Evolutionary conservation across 2,113 vertebrate species (phyloP).

Genomic region (Siphamia tubifer): DNA sequence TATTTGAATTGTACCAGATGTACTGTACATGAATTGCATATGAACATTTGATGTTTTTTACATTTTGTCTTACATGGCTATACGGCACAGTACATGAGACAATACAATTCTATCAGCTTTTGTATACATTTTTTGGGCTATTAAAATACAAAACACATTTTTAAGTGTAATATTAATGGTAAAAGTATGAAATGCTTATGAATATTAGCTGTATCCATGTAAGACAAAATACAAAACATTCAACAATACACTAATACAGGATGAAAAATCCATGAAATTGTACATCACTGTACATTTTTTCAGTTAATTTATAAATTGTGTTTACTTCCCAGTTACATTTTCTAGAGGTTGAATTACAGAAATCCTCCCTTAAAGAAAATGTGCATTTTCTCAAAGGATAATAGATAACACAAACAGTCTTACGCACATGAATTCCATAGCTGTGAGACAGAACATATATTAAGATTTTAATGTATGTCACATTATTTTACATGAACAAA

Average conservation of each 20-base stretch:
- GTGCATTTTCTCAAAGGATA: neutral
- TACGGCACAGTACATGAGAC: neutral
- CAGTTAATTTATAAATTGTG: no score
- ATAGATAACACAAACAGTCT: neutral
- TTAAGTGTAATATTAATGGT: neutral
- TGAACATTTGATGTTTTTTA: conserved; percentile 14
- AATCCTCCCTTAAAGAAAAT: neutral
- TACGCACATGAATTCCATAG: no score
- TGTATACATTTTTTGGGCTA: neutral
- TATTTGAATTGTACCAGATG: conserved; percentile 3
- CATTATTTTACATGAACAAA: neutral
- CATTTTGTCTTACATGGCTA: conserved; percentile 18
- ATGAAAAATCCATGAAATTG: no score
- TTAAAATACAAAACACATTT: neutral
- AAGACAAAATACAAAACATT: conserved; percentile 28
- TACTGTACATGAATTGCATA: conserved; percentile 21
- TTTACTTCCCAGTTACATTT: no score
- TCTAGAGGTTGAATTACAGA: no score
- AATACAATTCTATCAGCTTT: neutral
- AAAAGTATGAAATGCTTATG: neutral
- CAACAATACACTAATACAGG: neutral
- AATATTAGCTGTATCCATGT: conserved; percentile 19
- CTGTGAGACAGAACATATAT: no score
- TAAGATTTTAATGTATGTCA: no score
- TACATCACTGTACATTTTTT: no score